Conservation (phyloP, 2,797 vertebrate species). For the Pseudopleuronectes americanus region DNA sequence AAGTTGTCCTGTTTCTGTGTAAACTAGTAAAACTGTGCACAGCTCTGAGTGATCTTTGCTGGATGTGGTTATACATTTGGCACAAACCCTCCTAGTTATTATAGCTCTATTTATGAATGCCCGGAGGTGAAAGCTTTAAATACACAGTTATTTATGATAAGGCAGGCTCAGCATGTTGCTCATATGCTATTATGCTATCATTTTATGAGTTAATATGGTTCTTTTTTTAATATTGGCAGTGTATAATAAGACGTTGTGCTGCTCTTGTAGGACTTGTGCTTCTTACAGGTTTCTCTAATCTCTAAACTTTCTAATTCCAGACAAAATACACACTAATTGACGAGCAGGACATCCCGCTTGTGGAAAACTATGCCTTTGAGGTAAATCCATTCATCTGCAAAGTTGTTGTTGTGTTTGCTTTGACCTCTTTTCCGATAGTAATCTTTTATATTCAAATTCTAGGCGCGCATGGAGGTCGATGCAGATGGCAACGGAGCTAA, state of each 20-base stretch:
- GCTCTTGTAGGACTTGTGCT: background rate
- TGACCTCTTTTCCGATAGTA: background rate
- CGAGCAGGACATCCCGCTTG: conserved; percentile 97
- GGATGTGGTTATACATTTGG: no score
- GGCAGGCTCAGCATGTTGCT: background rate
- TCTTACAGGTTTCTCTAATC: background rate
- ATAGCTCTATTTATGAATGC: background rate
- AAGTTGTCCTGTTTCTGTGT: no score
- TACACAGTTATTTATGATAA: no score
- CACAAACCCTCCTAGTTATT: background rate
- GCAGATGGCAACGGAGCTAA: conserved; percentile 98
- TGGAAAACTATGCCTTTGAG: conserved; percentile 99
- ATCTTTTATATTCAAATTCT: background rate
- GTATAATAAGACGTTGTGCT: background rate
- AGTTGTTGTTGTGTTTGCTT: background rate
- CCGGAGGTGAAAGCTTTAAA: background rate
- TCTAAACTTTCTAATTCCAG: conserved; percentile 74
- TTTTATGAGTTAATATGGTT: no score
- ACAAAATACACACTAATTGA: conserved; percentile 98
- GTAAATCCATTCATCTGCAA: conserved; percentile 66
- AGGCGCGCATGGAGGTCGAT: conserved; percentile 99
- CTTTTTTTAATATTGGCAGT: background rate
- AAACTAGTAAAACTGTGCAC: no score
- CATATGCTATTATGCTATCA: background rate
- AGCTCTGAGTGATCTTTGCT: no score